Conservation (phyloP, 2,797 vertebrate species). For the Gephyroberyx darwinii region DNA sequence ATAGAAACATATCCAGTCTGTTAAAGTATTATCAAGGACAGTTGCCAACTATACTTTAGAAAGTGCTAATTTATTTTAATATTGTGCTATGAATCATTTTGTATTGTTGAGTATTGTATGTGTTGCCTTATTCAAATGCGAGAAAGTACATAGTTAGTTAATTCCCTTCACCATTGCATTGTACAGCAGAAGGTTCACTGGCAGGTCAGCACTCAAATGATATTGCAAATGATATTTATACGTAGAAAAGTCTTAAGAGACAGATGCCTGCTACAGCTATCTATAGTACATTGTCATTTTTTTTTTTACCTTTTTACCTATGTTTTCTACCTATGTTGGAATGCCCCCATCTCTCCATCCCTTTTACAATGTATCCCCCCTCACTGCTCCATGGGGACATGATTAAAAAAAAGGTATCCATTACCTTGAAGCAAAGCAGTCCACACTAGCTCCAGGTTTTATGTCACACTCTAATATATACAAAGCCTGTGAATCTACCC, state of each 20-base stretch:
- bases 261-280: background rate
- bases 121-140: no score
- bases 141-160: no score
- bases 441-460: constrained; percentile 67
- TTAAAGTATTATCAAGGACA: no score
- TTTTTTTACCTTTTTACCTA: constrained; percentile 1
- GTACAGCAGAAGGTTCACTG: background rate
- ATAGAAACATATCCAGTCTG: no score
- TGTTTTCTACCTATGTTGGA: constrained; percentile 2
- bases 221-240: background rate
- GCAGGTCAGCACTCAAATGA: background rate
- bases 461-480: constrained; percentile 78
- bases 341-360: constrained; percentile 23
- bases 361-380: constrained; percentile 43
- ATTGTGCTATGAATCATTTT: no score
- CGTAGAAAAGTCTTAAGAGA: constrained; percentile 1
- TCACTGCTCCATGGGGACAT: constrained; percentile 42
- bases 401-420: constrained; percentile 79
- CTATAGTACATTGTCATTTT: background rate
- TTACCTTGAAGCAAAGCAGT: constrained; percentile 70
- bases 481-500: constrained; percentile 73
- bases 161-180: no score
- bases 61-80: no score
- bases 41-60: no score
- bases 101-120: no score